Conservation (phyloP, 2,888 invertebrate genomes). For the Conops quadrifasciatus region DNA sequence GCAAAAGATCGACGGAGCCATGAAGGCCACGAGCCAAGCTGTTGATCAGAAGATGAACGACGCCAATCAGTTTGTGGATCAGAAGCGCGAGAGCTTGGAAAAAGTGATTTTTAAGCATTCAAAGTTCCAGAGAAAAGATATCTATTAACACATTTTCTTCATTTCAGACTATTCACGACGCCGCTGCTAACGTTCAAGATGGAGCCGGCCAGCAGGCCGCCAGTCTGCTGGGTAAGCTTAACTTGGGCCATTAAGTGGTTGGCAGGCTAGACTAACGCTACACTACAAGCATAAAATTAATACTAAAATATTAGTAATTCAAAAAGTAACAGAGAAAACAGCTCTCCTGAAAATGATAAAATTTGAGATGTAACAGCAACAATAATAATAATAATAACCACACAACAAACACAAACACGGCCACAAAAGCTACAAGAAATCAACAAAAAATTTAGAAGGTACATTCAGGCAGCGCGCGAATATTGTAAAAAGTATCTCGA, state of each 20-base stretch:
- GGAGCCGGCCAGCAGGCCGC: constrained; percentile 59
- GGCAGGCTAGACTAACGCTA: background rate
- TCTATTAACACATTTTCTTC: constrained; percentile 6
- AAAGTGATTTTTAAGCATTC: constrained; percentile 48
- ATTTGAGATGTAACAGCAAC: constrained; percentile 20
- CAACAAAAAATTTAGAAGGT: constrained; percentile 32
- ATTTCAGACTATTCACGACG: constrained; percentile 58
- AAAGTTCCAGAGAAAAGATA: background rate
- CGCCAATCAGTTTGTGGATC: constrained; percentile 71
- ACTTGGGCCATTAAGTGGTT: constrained; percentile 52
- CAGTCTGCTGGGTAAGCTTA: constrained; percentile 62
- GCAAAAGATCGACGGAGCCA: constrained; percentile 68
- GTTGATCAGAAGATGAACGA: constrained; percentile 73
- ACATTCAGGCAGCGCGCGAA: background rate
- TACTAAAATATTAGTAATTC: constrained; percentile 1
- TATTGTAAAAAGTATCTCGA: constrained; percentile 3
- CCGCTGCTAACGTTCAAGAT: constrained; percentile 58
- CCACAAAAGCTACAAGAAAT: constrained; percentile 10
- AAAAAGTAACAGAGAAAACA: constrained; percentile 21
- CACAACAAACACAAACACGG: constrained; percentile 17
- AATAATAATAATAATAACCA: constrained; percentile 17
- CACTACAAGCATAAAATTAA: constrained; percentile 6
- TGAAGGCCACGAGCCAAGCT: constrained; percentile 69
- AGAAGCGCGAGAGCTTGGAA: constrained; percentile 67
- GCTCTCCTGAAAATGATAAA: background rate